These are phyloP conservation scores for Acrocephalus kingi DNA, from an alignment of 2,113 vertebrate genomes.

Conservation along the genomic window DNA sequence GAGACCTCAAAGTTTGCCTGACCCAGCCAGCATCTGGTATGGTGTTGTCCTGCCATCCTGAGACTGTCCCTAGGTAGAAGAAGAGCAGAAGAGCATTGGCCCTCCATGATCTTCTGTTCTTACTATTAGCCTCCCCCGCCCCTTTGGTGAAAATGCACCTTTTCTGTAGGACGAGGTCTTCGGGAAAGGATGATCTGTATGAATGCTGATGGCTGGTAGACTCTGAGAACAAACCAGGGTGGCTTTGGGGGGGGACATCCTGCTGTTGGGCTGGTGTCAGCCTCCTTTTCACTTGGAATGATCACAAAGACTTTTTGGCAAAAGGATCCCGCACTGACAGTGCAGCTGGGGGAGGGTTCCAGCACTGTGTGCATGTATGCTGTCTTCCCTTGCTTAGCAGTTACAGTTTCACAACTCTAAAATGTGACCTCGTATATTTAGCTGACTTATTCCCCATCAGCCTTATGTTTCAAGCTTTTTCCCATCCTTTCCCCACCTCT, in stretches of 20 bases:
- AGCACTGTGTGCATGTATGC: neutral
- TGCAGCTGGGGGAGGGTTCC: neutral
- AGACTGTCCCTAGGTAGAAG: neutral
- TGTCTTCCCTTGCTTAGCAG: neutral
- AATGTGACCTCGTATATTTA: neutral
- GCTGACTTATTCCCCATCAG: neutral
- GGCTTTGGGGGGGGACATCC: neutral
- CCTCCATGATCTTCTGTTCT: neutral
- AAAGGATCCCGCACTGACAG: neutral
- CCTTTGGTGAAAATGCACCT: neutral
- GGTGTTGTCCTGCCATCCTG: neutral
- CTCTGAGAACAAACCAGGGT: neutral
- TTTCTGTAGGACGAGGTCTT: neutral
- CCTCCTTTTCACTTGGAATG: neutral
- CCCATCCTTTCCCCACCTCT: neutral
- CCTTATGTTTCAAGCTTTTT: neutral
- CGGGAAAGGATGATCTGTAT: neutral
- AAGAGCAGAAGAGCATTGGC: neutral
- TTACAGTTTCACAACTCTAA: neutral
- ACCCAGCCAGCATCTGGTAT: neutral
- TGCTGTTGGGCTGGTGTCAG: neutral
- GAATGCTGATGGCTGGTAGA: neutral
- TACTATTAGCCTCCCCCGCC: neutral
- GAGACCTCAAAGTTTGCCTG: neutral
- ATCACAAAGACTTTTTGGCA: neutral